Base-by-base conservation (phyloP, 2,113 vertebrate species). In the Epinephelus lanceolatus region DNA sequence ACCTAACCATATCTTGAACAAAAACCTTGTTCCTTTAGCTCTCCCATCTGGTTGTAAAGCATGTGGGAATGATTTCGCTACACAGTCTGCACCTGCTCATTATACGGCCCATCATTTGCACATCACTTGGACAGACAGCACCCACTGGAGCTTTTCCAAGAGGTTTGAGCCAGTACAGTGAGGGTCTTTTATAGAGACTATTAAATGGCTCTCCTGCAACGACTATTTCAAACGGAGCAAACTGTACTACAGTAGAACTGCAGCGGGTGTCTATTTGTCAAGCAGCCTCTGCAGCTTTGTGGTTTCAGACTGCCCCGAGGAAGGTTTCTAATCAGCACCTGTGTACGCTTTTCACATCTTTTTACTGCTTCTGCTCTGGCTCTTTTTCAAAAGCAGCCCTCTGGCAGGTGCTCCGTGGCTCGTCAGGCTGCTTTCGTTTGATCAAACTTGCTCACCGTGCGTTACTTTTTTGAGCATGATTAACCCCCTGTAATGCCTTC, bases 101-200 rank as follows among this genome's bases (percentile, higher is more conserved):
- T 91, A 90, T 79, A 86, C 60, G n/a, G 78, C 62, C 76, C 82
- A 88, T 90, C 89, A 90, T 92, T 86, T 91, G 91, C 88, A 87
- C 85, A 89, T 92, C 84, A 80, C 81, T 83, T 61, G 71, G 78
- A 83, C 80, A 82, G 84, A 78, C 83, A 86, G 78, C 86, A 59
- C 60, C 10, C 67, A 76, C 86, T 83, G 86, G 86, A 85, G 79
- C 81, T 27, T 60, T 80, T 87, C 84, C 80, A 81, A 70, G 80
- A 85, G 76, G 49, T 69, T 77, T 71, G 52, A 51, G 67, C 15
- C 47, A 51, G 77, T 76, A 60, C 70, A 84, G 55, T 55, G 40
- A 86, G 21, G 69, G 60, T 57, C 68, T 89, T 91, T 91, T 80
- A 91, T 74, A 53, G 76, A 85, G 56, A 71, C 72, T 77, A 87